Evolutionary conservation across 2,113 vertebrate species (phyloP).

Genomic region (Corythaeola cristata): DNA sequence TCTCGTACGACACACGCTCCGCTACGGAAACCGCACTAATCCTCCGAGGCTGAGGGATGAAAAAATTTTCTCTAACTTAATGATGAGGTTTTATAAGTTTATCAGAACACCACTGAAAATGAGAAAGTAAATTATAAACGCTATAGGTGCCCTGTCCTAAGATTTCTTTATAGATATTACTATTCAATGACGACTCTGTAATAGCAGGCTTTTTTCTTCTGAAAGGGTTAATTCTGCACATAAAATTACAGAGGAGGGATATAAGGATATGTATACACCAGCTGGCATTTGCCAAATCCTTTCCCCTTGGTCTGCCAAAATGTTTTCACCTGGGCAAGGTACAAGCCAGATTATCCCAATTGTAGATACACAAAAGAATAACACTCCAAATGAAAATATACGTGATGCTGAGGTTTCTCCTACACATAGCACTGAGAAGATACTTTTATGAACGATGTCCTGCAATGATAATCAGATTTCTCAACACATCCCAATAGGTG

Average conservation of each 20-base stretch:
- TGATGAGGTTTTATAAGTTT: neutral
- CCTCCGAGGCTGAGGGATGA: slow-evolving; percentile 82
- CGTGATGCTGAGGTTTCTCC: neutral
- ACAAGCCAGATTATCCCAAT: neutral
- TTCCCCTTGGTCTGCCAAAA: neutral
- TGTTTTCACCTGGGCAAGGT: neutral
- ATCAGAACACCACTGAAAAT: neutral
- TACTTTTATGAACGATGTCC: neutral
- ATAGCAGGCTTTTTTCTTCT: neutral
- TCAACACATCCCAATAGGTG: neutral
- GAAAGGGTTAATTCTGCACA: neutral
- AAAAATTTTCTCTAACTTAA: neutral
- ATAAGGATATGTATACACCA: neutral
- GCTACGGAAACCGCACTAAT: slow-evolving; percentile 97
- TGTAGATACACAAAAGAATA: neutral
- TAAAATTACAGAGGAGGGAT: neutral
- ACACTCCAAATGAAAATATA: neutral
- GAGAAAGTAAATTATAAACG: neutral
- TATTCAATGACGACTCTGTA: neutral
- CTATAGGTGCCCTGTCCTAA: neutral
- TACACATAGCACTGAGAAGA: neutral
- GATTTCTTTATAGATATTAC: neutral
- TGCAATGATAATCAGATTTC: neutral
- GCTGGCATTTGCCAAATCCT: neutral
- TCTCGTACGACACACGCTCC: slow-evolving; percentile 88